A percentile compares a stretch with the other conserved stretches of the same genome.
These are phyloP conservation scores for Dasyprocta punctata DNA, from an alignment of 2,113 vertebrate species.

Conservation along the genomic window DNA sequence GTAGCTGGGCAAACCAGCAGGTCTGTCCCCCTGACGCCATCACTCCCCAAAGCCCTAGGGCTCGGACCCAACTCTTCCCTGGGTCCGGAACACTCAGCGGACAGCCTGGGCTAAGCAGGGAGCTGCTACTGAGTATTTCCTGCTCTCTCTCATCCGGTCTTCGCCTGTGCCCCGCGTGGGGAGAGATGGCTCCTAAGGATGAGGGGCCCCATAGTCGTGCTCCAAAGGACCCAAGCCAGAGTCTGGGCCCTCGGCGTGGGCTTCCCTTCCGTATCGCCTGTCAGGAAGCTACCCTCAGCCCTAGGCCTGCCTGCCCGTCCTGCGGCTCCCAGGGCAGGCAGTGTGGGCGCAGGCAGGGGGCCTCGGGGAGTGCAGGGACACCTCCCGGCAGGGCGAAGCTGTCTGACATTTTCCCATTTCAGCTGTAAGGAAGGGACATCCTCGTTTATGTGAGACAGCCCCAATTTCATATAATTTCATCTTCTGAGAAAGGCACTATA, in stretches of 20 bases:
- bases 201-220: not conserved
- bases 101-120: not conserved
- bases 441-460: not conserved
- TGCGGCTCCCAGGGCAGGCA: not conserved
- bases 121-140: not conserved
- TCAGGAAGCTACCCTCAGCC: not conserved
- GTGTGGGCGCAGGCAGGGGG: no score
- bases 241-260: not conserved
- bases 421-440: not conserved
- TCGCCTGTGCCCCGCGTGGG: not conserved
- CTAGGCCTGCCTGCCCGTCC: not conserved
- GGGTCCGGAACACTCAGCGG: fast-evolving
- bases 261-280: fast-evolving
- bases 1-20: not conserved
- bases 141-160: not conserved
- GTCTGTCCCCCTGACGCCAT: not conserved
- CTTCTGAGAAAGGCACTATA: not conserved
- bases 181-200: not conserved
- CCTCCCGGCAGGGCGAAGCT: not conserved
- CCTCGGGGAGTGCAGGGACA: not conserved
- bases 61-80: no score
- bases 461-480: not conserved
- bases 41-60: not conserved
- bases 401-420: not conserved
- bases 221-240: not conserved